Conservation (phyloP, 2,797 vertebrate species). For the Hyperoplus immaculatus region DNA sequence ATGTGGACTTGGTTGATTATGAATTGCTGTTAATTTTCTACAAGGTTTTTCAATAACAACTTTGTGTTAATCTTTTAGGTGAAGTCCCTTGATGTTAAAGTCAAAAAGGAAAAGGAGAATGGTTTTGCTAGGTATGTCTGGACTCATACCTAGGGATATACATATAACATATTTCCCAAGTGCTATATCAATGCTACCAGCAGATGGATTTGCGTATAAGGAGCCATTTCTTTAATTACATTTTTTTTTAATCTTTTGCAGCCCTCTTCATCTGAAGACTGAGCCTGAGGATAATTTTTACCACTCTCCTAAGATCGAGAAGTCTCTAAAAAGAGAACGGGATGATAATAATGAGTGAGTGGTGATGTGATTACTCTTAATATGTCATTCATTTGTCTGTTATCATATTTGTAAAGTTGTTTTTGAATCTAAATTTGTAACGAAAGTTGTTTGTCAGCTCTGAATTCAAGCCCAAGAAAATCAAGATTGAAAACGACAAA, state of each 20-base stretch:
- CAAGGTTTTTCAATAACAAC: not conserved
- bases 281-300: constrained; percentile 93
- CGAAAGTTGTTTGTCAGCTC: constrained; percentile 77
- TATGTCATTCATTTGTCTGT: not conserved
- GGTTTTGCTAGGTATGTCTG: constrained; percentile 93
- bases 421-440: constrained; percentile 7
- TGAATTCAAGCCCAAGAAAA: constrained; percentile 95
- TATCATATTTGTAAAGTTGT: not conserved
- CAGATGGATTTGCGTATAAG: not conserved
- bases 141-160: no score
- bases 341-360: constrained; percentile 95
- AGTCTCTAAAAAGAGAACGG: constrained; percentile 91
- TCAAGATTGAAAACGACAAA: constrained; percentile 95
- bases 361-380: not conserved
- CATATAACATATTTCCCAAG: not conserved
- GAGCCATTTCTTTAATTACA: not conserved
- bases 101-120: constrained; percentile 96
- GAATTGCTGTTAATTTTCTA: not conserved
- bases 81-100: constrained; percentile 89
- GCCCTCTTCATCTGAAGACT: constrained; percentile 91
- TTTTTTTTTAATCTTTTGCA: constrained; percentile 56
- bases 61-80: constrained; percentile 74
- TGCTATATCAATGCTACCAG: not conserved
- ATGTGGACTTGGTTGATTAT: not conserved
- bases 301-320: constrained; percentile 89